Percentiles rank a stretch among this genome's conserved stretches.
These are phyloP conservation scores for Alfaro cultratus DNA, from an alignment of 2,797 vertebrate genomes.

Conservation along the genomic window DNA sequence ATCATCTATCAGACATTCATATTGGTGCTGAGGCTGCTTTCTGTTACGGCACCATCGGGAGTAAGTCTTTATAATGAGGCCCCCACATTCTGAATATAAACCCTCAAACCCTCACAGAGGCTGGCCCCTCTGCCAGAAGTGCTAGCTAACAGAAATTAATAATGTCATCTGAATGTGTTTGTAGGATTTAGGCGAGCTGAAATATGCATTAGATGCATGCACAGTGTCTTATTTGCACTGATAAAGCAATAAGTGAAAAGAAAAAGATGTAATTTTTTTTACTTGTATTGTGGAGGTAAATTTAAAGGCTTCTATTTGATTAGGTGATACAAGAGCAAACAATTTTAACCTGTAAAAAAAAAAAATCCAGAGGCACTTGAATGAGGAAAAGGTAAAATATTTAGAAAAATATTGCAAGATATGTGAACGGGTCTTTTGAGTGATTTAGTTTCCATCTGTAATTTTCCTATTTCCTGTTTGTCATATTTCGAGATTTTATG, in stretches of 20 bases:
- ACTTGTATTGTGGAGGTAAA: constrained; percentile 3
- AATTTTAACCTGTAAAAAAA: constrained; percentile 27
- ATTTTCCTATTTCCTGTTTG: constrained; percentile 66
- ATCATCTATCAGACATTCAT: constrained; percentile 61
- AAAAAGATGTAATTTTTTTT: constrained; percentile 39
- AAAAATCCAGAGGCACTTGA: constrained; percentile 4
- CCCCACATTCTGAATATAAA: constrained; percentile 47
- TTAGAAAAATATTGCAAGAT: constrained; percentile 53
- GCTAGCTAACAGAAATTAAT: constrained; percentile 71
- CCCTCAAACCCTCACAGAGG: constrained; percentile 53
- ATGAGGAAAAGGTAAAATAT: constrained; percentile 34
- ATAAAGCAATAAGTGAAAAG: constrained; percentile 56
- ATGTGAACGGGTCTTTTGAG: constrained; percentile 34
- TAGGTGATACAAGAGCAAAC: constrained; percentile 32
- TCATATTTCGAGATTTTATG: constrained; percentile 75
- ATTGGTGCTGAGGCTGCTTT: constrained; percentile 59
- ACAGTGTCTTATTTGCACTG: constrained; percentile 33
- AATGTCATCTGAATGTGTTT: constrained; percentile 71
- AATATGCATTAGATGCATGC: constrained; percentile 13
- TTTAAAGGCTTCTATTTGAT: constrained; percentile 28
- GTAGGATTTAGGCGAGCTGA: constrained; percentile 70
- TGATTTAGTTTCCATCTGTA: constrained; percentile 67
- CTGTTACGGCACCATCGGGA: constrained; percentile 55
- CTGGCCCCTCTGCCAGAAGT: constrained; percentile 60
- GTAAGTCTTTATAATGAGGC: constrained; percentile 59